Conservation (phyloP, 2,888 invertebrate genomes). For the Smittia sp. region DNA sequence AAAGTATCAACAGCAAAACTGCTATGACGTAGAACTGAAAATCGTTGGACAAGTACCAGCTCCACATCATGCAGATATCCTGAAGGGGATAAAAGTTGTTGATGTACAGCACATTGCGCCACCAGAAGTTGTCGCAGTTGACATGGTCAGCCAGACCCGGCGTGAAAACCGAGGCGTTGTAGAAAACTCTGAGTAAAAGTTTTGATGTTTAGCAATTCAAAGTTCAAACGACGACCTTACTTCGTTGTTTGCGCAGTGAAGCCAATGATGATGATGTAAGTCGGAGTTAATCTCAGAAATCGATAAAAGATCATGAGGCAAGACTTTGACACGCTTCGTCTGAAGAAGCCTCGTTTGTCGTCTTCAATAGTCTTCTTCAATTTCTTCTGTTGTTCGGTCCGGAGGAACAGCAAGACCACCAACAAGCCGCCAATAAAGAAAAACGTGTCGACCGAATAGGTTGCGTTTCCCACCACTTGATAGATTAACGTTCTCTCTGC, state of each 20-base stretch:
- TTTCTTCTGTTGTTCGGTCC: slow-evolving; percentile 56
- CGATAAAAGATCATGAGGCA: slow-evolving; percentile 61
- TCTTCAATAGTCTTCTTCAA: slow-evolving; percentile 45
- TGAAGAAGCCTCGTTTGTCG: slow-evolving; percentile 43
- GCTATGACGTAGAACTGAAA: slow-evolving; percentile 74
- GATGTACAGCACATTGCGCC: slow-evolving; percentile 78
- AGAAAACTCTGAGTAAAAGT: slow-evolving; percentile 58
- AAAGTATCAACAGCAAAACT: slow-evolving; percentile 62
- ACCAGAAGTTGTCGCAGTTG: slow-evolving; percentile 77
- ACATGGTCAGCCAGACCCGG: slow-evolving; percentile 67
- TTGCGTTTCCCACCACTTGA: slow-evolving; percentile 80
- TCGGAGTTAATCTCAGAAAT: slow-evolving; percentile 72
- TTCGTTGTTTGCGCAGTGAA: slow-evolving; percentile 67
- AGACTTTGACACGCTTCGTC: slow-evolving; percentile 52
- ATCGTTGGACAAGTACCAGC: slow-evolving; percentile 80
- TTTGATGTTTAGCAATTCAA: neutral
- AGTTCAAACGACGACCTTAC: slow-evolving; percentile 44
- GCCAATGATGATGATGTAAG: slow-evolving; percentile 75
- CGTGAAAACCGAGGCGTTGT: slow-evolving; percentile 70
- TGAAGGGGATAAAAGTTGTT: slow-evolving; percentile 74
- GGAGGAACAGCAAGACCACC: slow-evolving; percentile 69
- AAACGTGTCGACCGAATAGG: slow-evolving; percentile 82
- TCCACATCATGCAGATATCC: slow-evolving; percentile 80
- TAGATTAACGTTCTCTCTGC: slow-evolving; percentile 75
- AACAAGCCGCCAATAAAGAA: slow-evolving; percentile 82